Conservation (phyloP, 2,113 vertebrate species). For the Narcine bancroftii region DNA sequence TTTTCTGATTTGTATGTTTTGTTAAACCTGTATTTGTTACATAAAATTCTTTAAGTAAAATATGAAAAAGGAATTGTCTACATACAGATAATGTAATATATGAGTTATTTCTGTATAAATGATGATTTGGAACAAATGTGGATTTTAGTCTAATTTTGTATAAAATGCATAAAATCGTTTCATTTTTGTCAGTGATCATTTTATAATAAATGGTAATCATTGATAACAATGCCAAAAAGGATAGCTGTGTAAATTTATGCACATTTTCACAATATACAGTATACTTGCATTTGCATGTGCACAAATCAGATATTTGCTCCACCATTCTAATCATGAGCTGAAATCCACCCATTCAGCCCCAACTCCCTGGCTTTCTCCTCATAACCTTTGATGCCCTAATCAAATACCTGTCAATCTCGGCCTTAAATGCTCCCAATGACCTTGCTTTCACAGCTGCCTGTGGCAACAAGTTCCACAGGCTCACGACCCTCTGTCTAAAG, state of each 20-base stretch:
- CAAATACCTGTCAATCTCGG: too few relatives aligned
- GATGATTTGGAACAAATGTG: slow-evolving; percentile 64
- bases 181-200: slow-evolving; percentile 62
- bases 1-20: slow-evolving; percentile 68
- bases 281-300: not conserved
- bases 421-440: too few relatives aligned
- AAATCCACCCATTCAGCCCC: too few relatives aligned
- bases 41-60: slow-evolving; percentile 64
- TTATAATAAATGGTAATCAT: slow-evolving; percentile 66
- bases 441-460: too few relatives aligned
- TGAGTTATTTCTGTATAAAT: slow-evolving; percentile 75
- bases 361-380: too few relatives aligned
- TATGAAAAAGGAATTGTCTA: slow-evolving; percentile 57
- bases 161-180: slow-evolving; percentile 63
- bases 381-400: too few relatives aligned
- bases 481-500: too few relatives aligned
- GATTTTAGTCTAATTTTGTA: slow-evolving; percentile 64
- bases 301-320: too few relatives aligned
- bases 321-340: too few relatives aligned
- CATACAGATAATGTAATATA: slow-evolving; percentile 69
- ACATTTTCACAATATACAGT: not conserved
- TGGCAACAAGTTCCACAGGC: too few relatives aligned
- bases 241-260: slow-evolving; percentile 45
- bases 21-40: slow-evolving; percentile 66
- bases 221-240: slow-evolving; percentile 52